Base-by-base conservation (phyloP, 2,888 invertebrate genomes). In the Agonopterix arenella region DNA sequence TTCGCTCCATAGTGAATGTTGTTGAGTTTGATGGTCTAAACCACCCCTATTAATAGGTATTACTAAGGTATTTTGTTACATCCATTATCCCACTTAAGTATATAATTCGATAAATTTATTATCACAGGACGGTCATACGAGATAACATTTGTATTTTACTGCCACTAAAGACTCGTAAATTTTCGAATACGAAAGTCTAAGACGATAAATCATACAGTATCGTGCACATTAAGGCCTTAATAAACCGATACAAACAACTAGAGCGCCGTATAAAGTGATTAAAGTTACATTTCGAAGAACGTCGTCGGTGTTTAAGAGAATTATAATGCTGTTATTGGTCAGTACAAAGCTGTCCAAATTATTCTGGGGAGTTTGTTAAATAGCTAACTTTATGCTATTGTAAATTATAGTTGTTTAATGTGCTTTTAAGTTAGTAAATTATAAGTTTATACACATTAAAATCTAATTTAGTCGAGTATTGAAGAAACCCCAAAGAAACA, bases 251-350 rank as follows among this genome's bases (percentile, higher is more conserved):
- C 70, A 67, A 73, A 73, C 77, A 75, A 76, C 75, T 76, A 73
- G 73, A 65, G 65, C 71, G 76, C 71, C 78, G 80, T 78, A 75
- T 80, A 74, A 84, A 86, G 84, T 80, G 68, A 85, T 86, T 84
- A 86, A 86, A 86, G 82, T 84, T 70, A 77, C 84, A 84, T 86
- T 84, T 84, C 71, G 70, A 70, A 70, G 71, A 73, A 66, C 69
- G 69, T 74, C 68, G 71, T 68, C 68, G 63, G 66, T 58, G 59
- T 68, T 74, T 59, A 55, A 57, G 80, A 73, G 76, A 74, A 84
- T 85, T 83, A 84, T 83, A 74, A 78, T 73, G 74, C 67, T 79
- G 76, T 83, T 84, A 83, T 76, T 74, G 76, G 76, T 75, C 73
- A 73, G 58, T 59, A 51, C 68, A 64, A 62, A 66, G 63, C 59